Base-by-base conservation (phyloP, 2,113 vertebrate species). In the Corvus hawaiiensis region DNA sequence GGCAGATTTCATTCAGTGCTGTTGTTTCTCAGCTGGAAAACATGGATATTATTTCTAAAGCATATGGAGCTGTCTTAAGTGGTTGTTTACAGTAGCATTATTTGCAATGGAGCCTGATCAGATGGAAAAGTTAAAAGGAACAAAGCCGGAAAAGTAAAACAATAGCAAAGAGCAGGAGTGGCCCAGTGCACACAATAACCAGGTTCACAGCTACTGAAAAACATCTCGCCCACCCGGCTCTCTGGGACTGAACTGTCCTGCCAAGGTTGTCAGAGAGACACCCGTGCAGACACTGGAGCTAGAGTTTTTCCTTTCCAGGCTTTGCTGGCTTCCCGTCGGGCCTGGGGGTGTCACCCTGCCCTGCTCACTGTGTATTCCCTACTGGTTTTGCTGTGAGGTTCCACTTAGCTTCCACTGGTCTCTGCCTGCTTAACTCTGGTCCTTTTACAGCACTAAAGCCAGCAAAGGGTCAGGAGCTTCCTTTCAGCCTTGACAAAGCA, bases 81-180 rank as follows among this genome's bases (percentile, higher is more conserved):
- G 61, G 76, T 89, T 95, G 93, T 96, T 97, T 97, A 89, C 69
- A 87, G 64, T 72, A 52, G 41, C 67, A 89, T 90, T 89, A 84
- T 78, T 87, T 95, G 32, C 73, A 87, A 13, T n/a, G 51, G 80
- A 83, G 51, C 56, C 89, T 48, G 51, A 84, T 94, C 83, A 77
- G 64, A 81, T 75, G 89, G 91, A 94, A 92, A 93, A 52, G 35
- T 90, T 68, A 83, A 89, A 95, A 96, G 73, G 89, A 96, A 92
- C 76, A 92, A 81, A 87, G 91, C 84, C 94, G 89, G 96, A 97
- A 97, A 91, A 94, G 52, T 12, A 12, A 84, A 94, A 97, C 96
- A 97, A 97, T 96, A 89, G 91, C 68, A 56, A 89, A 91, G 59
- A 88, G 64, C 24, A 95, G 95, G 94, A 94, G 94, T 68, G 68